Conservation (phyloP, 2,888 invertebrate species). For the Oligia latruncula region DNA sequence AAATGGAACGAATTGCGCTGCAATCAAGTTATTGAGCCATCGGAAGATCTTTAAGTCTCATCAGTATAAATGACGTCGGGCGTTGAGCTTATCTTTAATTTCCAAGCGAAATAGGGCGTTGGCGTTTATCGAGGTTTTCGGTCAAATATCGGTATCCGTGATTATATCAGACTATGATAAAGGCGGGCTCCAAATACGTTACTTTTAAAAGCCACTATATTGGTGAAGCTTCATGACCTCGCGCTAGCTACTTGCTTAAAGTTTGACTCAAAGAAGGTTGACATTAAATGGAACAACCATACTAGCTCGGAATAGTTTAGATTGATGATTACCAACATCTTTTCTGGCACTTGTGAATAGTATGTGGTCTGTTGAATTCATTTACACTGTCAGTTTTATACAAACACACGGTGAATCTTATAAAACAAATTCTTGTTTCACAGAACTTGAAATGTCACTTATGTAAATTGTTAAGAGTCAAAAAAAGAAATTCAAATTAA, state of each 20-base stretch:
- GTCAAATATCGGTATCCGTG: background rate
- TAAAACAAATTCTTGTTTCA: background rate
- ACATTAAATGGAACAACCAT: slow-evolving; percentile 1
- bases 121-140: background rate
- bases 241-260: background rate
- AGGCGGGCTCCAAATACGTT: background rate
- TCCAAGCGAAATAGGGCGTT: background rate
- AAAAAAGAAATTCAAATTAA: slow-evolving; percentile 36
- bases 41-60: slow-evolving; percentile 7
- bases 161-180: slow-evolving; percentile 1
- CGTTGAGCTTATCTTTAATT: background rate
- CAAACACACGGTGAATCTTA: background rate
- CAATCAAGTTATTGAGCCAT: background rate
- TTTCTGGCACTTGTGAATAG: background rate
- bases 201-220: background rate
- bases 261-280: background rate
- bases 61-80: background rate
- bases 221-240: background rate
- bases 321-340: background rate
- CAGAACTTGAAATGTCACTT: slow-evolving; percentile 11
- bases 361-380: background rate
- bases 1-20: background rate
- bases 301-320: background rate
- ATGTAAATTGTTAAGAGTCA: background rate
- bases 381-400: background rate